Percentiles rank a stretch among this genome's conserved stretches.
phyloP scores from a whole-genome alignment of 2,888 invertebrate species.

The Drosophila formosana region DNA sequence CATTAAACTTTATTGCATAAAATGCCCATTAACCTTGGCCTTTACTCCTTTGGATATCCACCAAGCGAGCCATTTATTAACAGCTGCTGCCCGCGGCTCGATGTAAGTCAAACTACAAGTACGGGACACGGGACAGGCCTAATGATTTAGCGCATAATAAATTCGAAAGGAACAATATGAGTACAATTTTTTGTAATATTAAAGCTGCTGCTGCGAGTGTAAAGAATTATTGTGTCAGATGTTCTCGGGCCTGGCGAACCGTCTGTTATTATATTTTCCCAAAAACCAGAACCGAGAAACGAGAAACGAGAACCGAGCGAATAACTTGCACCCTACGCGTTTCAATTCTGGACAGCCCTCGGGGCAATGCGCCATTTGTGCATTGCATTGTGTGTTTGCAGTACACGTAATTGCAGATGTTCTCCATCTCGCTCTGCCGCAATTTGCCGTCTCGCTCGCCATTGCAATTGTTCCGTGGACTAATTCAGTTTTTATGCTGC shows the following conservation, averaged over 20 bases:
- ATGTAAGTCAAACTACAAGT: constrained; percentile 29
- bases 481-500: constrained; percentile 74
- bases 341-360: constrained; percentile 52
- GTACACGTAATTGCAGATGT: constrained; percentile 39
- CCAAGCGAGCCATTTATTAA: constrained; percentile 22
- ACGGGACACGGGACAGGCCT: constrained; percentile 10
- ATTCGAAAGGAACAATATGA: constrained; percentile 36
- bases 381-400: constrained; percentile 41
- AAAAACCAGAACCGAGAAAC: constrained; percentile 5
- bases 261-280: constrained; percentile 66
- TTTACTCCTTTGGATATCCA: not conserved
- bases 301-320: not conserved
- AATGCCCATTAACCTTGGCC: constrained; percentile 15
- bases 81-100: constrained; percentile 16
- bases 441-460: constrained; percentile 7
- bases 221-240: constrained; percentile 71
- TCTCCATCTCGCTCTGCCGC: constrained; percentile 2
- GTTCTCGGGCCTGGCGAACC: constrained; percentile 46
- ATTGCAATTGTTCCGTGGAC: constrained; percentile 62
- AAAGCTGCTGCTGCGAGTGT: constrained; percentile 10
- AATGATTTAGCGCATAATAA: constrained; percentile 63
- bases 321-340: constrained; percentile 40
- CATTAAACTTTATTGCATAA: constrained; percentile 11
- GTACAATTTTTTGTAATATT: constrained; percentile 8
- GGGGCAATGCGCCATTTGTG: constrained; percentile 62